Conservation (phyloP, 1,140 invertebrate species). For the Eupristina koningsbergeri region DNA sequence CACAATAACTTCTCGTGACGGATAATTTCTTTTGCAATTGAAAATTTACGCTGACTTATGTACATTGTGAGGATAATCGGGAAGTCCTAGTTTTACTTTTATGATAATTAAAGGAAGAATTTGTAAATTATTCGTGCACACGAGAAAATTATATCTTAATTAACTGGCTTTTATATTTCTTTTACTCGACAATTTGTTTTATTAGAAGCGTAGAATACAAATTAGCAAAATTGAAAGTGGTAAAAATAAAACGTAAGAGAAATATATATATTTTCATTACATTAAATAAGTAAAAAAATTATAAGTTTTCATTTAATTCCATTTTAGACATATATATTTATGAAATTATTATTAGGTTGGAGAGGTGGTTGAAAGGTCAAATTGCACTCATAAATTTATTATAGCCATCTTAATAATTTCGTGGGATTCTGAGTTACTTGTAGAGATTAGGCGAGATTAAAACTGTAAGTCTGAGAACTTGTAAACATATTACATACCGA, state of each 20-base stretch:
- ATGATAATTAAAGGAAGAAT: neutral
- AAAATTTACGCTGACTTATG: neutral
- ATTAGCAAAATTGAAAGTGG: too few relatives aligned
- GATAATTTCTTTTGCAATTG: constrained; percentile 12
- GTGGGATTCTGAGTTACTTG: neutral
- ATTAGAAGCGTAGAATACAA: neutral
- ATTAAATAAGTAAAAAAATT: too few relatives aligned
- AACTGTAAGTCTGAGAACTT: neutral
- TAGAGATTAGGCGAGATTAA: neutral
- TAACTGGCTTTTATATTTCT: neutral
- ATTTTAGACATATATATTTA: too few relatives aligned
- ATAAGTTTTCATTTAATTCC: too few relatives aligned
- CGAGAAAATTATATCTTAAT: neutral
- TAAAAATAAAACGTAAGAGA: too few relatives aligned
- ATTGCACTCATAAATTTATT: neutral
- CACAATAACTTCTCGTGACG: neutral
- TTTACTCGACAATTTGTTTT: neutral
- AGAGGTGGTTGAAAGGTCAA: neutral
- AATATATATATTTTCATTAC: too few relatives aligned
- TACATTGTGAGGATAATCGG: neutral
- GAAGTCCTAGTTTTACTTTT: neutral
- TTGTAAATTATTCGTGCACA: neutral
- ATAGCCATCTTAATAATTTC: neutral
- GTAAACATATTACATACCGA: neutral
- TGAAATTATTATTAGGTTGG: neutral